phyloP scores from a whole-genome alignment of 2,113 vertebrate genomes.

The Arothron firmamentum region DNA sequence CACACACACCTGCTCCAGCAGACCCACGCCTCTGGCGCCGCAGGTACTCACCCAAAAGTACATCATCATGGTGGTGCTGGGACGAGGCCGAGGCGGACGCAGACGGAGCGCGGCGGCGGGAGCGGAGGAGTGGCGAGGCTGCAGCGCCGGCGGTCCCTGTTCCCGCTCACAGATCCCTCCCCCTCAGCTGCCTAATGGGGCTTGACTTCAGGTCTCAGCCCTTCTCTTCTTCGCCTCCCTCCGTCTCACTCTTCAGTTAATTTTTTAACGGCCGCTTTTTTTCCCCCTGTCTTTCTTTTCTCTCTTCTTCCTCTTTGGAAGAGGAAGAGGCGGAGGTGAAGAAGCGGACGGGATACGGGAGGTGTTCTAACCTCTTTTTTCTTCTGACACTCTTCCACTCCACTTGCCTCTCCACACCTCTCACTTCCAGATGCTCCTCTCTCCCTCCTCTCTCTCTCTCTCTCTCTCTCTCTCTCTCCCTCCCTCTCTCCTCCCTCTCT shows the following conservation, averaged over 20 bases:
- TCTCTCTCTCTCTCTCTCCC: conserved; percentile 9
- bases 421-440: conserved; percentile 53
- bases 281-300: conserved; percentile 26
- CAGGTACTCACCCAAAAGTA: conserved; percentile 78
- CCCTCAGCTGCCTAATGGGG: conserved; percentile 52
- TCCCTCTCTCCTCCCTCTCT: conserved; percentile 32
- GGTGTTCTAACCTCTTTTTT: conserved; percentile 69
- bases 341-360: conserved; percentile 44
- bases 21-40: neutral
- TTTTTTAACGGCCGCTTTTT: conserved; percentile 36
- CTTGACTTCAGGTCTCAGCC: conserved; percentile 48
- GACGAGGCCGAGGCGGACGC: conserved; percentile 42
- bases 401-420: conserved; percentile 63
- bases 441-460: conserved; percentile 28
- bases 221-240: conserved; percentile 20
- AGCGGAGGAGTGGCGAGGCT: conserved; percentile 43
- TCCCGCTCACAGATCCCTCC: conserved; percentile 37
- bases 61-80: conserved; percentile 75
- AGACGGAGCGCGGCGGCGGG: conserved; percentile 24
- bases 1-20: neutral
- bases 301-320: conserved; percentile 38
- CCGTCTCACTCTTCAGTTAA: conserved; percentile 30
- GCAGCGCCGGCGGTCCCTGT: conserved; percentile 42
- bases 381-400: conserved; percentile 68
- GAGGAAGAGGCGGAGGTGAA: conserved; percentile 28